Evolutionary conservation across 2,888 invertebrate species (phyloP), one percentile per base, ranked within the genome.

Genomic region (Dermolepida albohirtum): DNA sequence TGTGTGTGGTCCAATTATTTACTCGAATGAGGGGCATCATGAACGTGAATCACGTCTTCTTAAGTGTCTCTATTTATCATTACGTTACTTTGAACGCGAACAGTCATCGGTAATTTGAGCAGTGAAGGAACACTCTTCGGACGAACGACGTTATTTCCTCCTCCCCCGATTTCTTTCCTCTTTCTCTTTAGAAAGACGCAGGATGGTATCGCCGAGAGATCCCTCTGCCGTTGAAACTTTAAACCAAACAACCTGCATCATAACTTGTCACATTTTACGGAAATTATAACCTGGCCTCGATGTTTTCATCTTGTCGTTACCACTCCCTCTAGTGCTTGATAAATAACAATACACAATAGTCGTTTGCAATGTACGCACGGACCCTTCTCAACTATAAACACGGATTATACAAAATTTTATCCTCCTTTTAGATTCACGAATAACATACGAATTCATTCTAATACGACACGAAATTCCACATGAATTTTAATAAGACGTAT

Each of bases 1-100:
- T 34, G 50, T 27, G 66, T 66, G 66, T 50, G 57, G 49, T 57
- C 59, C 57, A 49, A 66, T 59, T 66, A 59, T 57, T 65, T 51
- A 57, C 66, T 29, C 40, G 49, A 66, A 55, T 57, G 57, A 66
- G 50, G 41, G 44, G 40, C 41, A 49, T 43, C 39, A 40, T 39
- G 39, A 54, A 39, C 16, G 10, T 17, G 17, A 11, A 54, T 54
- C 14, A 44, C 43, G 44, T 29, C 8, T 7, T 11, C 43, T n/a
- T 29, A 52, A 43, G 41, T 41, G 43, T 17, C 7, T 43, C 64
- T n/a, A 64, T 64, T 41, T 64, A 64, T 64, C 43, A 64, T 64
- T 43, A 27, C 29, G 34, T 17, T 22, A n/a, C 29, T n/a, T 22
- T 51, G 51, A 49, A 64, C 16, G 10, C 17, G 22, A 1, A 49